Base-by-base conservation (phyloP, 2,113 vertebrate genomes). In the Melanotaenia duboulayi region DNA sequence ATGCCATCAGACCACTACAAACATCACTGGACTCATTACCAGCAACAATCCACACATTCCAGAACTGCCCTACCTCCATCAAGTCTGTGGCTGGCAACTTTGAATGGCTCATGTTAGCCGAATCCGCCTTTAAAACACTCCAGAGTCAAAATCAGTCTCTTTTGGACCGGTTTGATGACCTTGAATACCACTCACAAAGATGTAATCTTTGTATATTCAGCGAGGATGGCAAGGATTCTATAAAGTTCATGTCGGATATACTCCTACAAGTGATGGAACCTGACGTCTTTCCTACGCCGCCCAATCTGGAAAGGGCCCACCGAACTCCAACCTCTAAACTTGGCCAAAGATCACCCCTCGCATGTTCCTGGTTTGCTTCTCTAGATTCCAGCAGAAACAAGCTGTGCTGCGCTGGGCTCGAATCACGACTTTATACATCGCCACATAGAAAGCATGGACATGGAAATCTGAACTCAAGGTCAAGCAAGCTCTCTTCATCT, bases 321-420 rank as follows among this genome's bases (percentile, higher is more conserved):
- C n/a, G n/a, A n/a, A n/a, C n/a, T n/a, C n/a, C n/a, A n/a, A n/a
- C n/a, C n/a, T n/a, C n/a, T n/a, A n/a, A n/a, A n/a, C n/a, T n/a
- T n/a, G n/a, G n/a, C 37, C 28, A 28, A 28, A 6, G 6, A 4
- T 2, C 16, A 32, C 16, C 4, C 40, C 23, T 3, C 11, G 4
- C 11, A 32, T 32, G 1, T 40, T 76, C 40, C 28, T 68, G 57
- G 65, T 64, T 1, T 70, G 59, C 19, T 63, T 76, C 48, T 57
- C 57, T 1, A 50, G 11, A 17, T 37, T 65, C 17, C 75, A 59
- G 1, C 25, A 78, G 75, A 71, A 71, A 14, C 46, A 71, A 25
- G 55, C 46, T 40, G 55, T 40, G 1, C 39, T 56, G 23, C 1
- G 6, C 12, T 35, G 72, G 54, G 44, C 63, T 14, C 72, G 56